A percentile compares a stretch with the other conserved stretches of the same genome.
These are phyloP conservation scores for Hydriomena furcata DNA, from an alignment of 2,888 invertebrate genomes.

Conservation along the genomic window DNA sequence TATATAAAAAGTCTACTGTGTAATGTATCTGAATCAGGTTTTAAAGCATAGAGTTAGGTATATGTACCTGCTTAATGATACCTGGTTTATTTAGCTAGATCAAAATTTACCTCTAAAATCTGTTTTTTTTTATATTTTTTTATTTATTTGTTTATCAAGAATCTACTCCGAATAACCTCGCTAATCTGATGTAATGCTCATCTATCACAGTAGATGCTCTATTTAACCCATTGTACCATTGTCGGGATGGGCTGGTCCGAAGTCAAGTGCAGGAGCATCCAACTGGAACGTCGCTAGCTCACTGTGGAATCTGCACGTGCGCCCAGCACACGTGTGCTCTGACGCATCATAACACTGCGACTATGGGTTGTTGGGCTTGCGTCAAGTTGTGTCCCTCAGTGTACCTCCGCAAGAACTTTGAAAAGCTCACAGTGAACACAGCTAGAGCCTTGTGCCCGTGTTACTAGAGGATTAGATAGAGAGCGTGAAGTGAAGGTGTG, in stretches of 20 bases:
- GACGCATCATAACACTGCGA: slow-evolving; percentile 55
- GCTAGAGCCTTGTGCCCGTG: slow-evolving; percentile 14
- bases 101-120: no score
- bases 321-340: slow-evolving; percentile 63
- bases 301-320: slow-evolving; percentile 73
- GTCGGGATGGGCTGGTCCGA: slow-evolving; percentile 67
- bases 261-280: slow-evolving; percentile 78
- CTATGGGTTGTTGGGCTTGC: slow-evolving; percentile 40
- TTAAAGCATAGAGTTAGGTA: no score
- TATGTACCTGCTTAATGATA: neutral
- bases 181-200: slow-evolving; percentile 15
- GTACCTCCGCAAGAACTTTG: slow-evolving; percentile 41
- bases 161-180: slow-evolving; percentile 19
- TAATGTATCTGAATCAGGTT: neutral
- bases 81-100: neutral
- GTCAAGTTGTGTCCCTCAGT: slow-evolving; percentile 38
- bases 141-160: slow-evolving; percentile 3
- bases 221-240: slow-evolving; percentile 64
- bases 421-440: slow-evolving; percentile 34
- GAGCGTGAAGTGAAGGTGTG: slow-evolving; percentile 11
- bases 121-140: no score
- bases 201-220: slow-evolving; percentile 50
- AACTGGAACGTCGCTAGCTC: slow-evolving; percentile 71
- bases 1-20: neutral
- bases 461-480: neutral